Evolutionary conservation across 2,113 vertebrate genomes (phyloP), one percentile per base, ranked within the genome.

Genomic region (Tenebrosternarchus preto): DNA sequence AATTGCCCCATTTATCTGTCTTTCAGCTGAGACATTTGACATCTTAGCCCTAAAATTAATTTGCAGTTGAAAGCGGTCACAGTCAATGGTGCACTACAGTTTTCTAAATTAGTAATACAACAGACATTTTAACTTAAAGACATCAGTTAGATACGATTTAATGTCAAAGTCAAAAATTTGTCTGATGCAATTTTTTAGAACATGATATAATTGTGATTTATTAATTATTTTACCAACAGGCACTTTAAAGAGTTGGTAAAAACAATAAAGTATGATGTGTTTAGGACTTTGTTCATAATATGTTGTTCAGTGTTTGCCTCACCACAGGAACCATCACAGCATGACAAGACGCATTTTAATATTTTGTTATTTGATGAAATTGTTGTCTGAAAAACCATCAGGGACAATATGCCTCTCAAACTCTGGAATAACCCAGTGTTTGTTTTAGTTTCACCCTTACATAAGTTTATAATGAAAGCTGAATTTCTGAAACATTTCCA

Each of bases 21-120:
- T 6, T n/a, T 63, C 3, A 17, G 31, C 31, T 19, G 31, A 75
- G 11, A 50, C 43, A 50, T 50, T 69, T 1, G 74, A 75, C 17
- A 46, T 61, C 50, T 75, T 64, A 77, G 74, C 82, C 82, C 78
- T 80, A 84, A 80, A 69, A 61, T 77, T 43, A 31, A 60, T 80
- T 73, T 84, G 82, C 74, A 84, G 68, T 76, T 60, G 69, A 80
- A 80, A 20, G 3, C 36, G 27, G 24, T 73, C 69, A 73, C 59
- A 73, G 78, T 73, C 43, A 5, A 19, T 55, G 22, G 67, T 71
- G 55, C 55, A n/a, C 33, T 27, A 31, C 53, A 7, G 56, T 4
- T 6, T 33, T 66, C 63, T 67, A n/a, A 9, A 36, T 36, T n/a
- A 67, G 29, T 17, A 64, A 11, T 25, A 25, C 20, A 25, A 25